phyloP scores from a whole-genome alignment of 2,888 invertebrate genomes.

The Eudemis profundana region DNA sequence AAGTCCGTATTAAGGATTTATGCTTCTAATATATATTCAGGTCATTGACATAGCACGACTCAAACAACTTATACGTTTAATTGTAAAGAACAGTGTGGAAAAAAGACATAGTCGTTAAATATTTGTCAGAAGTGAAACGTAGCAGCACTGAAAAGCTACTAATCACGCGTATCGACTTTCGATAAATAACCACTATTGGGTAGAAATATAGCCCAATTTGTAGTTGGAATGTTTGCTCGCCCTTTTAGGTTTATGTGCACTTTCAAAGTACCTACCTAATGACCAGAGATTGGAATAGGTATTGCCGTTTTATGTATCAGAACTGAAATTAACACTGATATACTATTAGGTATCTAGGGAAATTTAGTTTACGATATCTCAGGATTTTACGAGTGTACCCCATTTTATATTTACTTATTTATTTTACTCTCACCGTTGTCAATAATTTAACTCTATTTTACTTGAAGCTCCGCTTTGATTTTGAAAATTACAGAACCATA shows the following conservation, averaged over 20 bases:
- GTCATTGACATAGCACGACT: too few species aligned
- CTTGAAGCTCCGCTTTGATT: too few species aligned
- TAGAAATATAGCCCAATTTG: constrained; percentile 31
- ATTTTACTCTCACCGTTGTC: too few species aligned
- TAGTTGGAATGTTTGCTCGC: constrained; percentile 26
- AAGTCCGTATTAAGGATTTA: too few species aligned
- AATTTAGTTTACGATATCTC: too few species aligned
- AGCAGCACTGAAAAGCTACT: constrained; percentile 21
- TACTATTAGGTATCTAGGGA: too few species aligned
- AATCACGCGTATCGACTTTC: constrained; percentile 38
- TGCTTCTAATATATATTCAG: too few species aligned
- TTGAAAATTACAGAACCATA: too few species aligned
- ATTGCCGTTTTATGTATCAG: neutral
- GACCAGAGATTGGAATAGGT: constrained; percentile 6
- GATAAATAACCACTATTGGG: constrained; percentile 35
- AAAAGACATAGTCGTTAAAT: constrained; percentile 5
- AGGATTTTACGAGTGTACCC: too few species aligned
- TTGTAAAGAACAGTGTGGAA: neutral
- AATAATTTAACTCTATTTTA: too few species aligned
- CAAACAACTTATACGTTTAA: too few species aligned
- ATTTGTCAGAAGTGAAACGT: constrained; percentile 22
- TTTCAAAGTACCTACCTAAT: constrained; percentile 26
- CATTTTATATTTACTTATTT: too few species aligned
- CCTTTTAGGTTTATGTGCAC: constrained; percentile 24
- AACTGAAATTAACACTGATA: neutral